Evolutionary conservation across 2,113 vertebrate species (phyloP).

Genomic region (Oostethus manadensis): DNA sequence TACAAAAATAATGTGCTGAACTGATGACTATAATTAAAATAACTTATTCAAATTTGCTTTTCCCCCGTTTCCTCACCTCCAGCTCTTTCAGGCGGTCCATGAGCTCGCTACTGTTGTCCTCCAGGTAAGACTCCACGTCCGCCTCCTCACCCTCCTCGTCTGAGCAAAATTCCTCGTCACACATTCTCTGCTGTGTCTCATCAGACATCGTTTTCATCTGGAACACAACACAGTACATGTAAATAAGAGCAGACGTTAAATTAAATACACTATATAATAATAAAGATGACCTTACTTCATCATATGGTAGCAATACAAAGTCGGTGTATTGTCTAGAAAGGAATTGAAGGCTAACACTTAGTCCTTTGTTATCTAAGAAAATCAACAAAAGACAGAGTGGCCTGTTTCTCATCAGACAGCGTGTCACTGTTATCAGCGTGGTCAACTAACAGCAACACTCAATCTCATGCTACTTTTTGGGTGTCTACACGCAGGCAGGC

Average conservation of each 20-base stretch:
- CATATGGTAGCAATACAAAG: too few species aligned
- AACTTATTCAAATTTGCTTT: too few species aligned
- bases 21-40: neutral
- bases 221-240: neutral
- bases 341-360: neutral
- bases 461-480: too few species aligned
- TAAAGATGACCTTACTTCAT: too few species aligned
- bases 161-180: constrained; percentile 70
- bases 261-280: too few species aligned
- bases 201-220: constrained; percentile 73
- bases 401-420: constrained; percentile 16
- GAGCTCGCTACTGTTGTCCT: constrained; percentile 74
- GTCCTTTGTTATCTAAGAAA: neutral
- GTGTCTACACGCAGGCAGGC: too few species aligned
- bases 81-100: constrained; percentile 71
- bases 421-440: constrained; percentile 8
- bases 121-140: constrained; percentile 69
- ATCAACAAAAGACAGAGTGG: constrained; percentile 13
- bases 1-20: neutral
- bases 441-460: neutral
- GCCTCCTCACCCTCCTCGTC: constrained; percentile 68
- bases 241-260: too few species aligned
- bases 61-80: constrained; percentile 56
- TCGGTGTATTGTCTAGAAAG: too few species aligned
- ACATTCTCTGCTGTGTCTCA: constrained; percentile 65